A percentile compares a stretch with the other conserved stretches of the same genome.
These are phyloP conservation scores for Vandiemenella viatica DNA, from an alignment of 2,888 invertebrate species.

Conservation along the genomic window DNA sequence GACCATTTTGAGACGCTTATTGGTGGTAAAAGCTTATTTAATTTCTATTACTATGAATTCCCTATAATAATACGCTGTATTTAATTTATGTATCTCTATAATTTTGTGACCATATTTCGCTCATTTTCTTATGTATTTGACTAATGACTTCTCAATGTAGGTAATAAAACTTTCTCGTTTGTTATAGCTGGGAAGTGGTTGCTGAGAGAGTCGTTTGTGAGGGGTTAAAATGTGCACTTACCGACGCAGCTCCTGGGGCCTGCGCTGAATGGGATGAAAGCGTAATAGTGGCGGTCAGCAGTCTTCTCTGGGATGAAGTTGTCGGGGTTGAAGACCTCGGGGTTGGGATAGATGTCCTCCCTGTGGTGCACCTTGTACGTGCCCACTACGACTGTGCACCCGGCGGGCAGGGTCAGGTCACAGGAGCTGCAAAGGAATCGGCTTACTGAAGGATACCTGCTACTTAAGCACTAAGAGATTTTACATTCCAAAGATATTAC, in stretches of 20 bases:
- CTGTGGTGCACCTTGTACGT: constrained; percentile 56
- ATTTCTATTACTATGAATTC: too few species aligned
- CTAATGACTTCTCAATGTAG: too few species aligned
- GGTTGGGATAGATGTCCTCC: constrained; percentile 57
- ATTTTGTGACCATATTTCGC: too few species aligned
- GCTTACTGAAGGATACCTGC: too few species aligned
- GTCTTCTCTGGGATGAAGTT: constrained; percentile 69
- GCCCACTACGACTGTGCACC: constrained; percentile 50
- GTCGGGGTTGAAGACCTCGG: constrained; percentile 65
- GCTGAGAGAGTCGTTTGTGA: neutral
- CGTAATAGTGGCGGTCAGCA: constrained; percentile 63
- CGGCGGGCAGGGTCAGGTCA: constrained; percentile 49
- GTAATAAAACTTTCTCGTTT: neutral
- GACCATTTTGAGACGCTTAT: too few species aligned
- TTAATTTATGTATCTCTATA: too few species aligned
- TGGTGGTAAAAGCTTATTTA: too few species aligned
- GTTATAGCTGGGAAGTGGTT: neutral
- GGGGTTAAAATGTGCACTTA: constrained; percentile 27
- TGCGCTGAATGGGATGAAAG: constrained; percentile 69
- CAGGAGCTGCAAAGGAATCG: too few species aligned
- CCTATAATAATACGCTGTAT: too few species aligned
- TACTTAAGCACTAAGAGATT: too few species aligned
- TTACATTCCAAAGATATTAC: too few species aligned
- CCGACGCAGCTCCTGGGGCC: constrained; percentile 69
- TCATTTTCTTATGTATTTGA: too few species aligned